phyloP scores from a whole-genome alignment of 2,888 invertebrate genomes.

The Apotomis capreana region DNA sequence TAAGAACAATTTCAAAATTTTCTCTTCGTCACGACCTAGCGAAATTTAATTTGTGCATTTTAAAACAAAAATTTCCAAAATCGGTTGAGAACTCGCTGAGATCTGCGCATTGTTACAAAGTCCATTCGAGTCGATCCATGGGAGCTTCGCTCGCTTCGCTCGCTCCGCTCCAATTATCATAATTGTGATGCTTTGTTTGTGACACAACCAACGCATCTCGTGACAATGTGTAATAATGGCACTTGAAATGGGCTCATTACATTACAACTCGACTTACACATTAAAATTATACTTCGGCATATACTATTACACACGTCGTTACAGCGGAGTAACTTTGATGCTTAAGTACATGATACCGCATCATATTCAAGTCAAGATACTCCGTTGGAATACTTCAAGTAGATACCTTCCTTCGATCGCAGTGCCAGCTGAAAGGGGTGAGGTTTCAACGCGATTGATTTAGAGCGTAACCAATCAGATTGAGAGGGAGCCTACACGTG shows the following conservation, averaged over 20 bases:
- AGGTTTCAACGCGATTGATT: conserved; percentile 32
- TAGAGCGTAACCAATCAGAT: conserved; percentile 31
- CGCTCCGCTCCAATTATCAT: too few species aligned
- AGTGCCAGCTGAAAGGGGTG: conserved; percentile 14
- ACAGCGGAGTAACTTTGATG: neutral
- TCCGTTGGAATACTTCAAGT: neutral
- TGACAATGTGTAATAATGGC: neutral
- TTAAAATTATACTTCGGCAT: neutral
- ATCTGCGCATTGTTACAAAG: too few species aligned
- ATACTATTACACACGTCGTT: neutral
- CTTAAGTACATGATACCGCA: neutral
- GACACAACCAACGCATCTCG: neutral
- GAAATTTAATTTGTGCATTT: too few species aligned
- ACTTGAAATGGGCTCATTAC: conserved; percentile 7
- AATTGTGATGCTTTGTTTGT: neutral
- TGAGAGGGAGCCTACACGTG: neutral
- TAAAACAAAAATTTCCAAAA: too few species aligned
- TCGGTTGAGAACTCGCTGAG: too few species aligned
- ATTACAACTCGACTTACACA: conserved; percentile 21
- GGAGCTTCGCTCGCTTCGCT: too few species aligned
- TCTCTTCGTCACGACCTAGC: too few species aligned
- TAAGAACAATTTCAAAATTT: too few species aligned
- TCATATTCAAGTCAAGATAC: neutral
- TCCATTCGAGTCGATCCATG: too few species aligned
- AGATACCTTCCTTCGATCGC: conserved; percentile 4